Percentiles rank a stretch among this genome's conserved stretches.
Evolutionary conservation across 1,140 invertebrate genomes (phyloP).

Genomic region (Centruroides vittatus): DNA sequence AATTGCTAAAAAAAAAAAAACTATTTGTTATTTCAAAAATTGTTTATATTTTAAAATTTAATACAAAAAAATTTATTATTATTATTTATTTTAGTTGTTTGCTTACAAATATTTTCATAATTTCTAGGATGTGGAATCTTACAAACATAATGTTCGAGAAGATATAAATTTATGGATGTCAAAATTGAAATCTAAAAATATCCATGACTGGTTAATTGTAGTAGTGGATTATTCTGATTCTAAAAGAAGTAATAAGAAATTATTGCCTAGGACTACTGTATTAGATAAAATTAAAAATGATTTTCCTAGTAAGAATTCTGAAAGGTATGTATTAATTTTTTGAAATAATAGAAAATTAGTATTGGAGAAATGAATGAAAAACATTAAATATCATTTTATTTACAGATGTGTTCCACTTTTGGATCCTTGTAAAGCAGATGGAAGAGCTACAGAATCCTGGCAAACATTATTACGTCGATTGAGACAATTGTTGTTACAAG

Average conservation of each 20-base stretch:
- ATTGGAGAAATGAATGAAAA: not conserved
- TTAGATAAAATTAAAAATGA: slow-evolving; percentile 87
- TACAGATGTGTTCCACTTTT: slow-evolving; percentile 71
- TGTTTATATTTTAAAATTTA: too few species aligned
- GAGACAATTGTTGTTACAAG: slow-evolving; percentile 63
- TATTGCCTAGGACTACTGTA: slow-evolving; percentile 75
- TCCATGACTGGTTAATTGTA: slow-evolving; percentile 86
- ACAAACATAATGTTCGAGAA: slow-evolving; percentile 69
- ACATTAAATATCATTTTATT: not conserved
- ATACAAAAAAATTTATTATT: too few species aligned
- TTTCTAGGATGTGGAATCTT: slow-evolving; percentile 74
- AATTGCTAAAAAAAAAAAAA: too few species aligned
- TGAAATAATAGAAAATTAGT: not conserved
- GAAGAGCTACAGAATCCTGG: slow-evolving; percentile 77
- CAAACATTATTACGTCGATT: slow-evolving; percentile 64
- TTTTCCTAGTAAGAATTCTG: slow-evolving; percentile 77
- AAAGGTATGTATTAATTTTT: slow-evolving; percentile 39
- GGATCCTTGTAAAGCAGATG: slow-evolving; percentile 78
- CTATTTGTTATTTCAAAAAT: too few species aligned
- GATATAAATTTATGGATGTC: slow-evolving; percentile 78
- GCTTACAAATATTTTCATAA: slow-evolving; percentile 10
- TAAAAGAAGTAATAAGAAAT: slow-evolving; percentile 69
- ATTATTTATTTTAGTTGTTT: too few species aligned
- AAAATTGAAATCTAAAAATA: slow-evolving; percentile 51
- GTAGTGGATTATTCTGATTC: slow-evolving; percentile 83